phyloP scores from a whole-genome alignment of 2,113 vertebrate genomes.

The Cynocephalus volans region DNA sequence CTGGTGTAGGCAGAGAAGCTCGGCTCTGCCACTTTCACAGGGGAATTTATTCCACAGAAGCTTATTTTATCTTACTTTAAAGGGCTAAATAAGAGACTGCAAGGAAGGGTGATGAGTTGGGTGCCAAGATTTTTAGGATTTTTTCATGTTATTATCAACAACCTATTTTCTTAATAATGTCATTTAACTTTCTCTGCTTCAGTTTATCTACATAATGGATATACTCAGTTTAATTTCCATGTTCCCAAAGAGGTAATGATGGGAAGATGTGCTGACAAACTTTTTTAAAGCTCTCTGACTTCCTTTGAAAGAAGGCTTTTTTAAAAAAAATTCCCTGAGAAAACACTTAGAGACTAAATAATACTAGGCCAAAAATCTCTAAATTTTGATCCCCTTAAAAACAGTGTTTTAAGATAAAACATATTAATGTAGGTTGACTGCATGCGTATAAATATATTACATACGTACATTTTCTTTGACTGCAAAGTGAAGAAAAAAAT shows the following conservation, averaged over 20 bases:
- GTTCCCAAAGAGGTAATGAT: not conserved
- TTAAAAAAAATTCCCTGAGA: not conserved
- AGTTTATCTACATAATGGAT: not conserved
- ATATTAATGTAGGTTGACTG: not conserved
- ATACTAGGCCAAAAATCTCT: slow-evolving; percentile 10
- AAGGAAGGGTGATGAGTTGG: not conserved
- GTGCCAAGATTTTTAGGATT: not conserved
- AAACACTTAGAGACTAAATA: slow-evolving; percentile 37
- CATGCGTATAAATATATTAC: not conserved
- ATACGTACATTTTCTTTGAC: not conserved
- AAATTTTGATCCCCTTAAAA: not conserved
- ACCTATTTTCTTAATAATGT: slow-evolving; percentile 28
- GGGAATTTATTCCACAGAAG: not conserved
- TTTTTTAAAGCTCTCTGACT: slow-evolving; percentile 38
- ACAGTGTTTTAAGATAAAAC: not conserved
- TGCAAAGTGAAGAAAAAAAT: slow-evolving; percentile 21
- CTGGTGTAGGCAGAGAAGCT: not conserved
- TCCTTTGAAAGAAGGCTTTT: not conserved
- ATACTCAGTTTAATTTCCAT: not conserved
- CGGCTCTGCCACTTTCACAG: not conserved
- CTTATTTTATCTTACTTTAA: not conserved
- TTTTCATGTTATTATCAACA: not conserved
- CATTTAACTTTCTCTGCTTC: slow-evolving; percentile 29
- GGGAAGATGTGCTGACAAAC: not conserved
- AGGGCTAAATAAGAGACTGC: not conserved